phyloP scores from a whole-genome alignment of 2,888 invertebrate genomes.

The Alcis repandata region DNA sequence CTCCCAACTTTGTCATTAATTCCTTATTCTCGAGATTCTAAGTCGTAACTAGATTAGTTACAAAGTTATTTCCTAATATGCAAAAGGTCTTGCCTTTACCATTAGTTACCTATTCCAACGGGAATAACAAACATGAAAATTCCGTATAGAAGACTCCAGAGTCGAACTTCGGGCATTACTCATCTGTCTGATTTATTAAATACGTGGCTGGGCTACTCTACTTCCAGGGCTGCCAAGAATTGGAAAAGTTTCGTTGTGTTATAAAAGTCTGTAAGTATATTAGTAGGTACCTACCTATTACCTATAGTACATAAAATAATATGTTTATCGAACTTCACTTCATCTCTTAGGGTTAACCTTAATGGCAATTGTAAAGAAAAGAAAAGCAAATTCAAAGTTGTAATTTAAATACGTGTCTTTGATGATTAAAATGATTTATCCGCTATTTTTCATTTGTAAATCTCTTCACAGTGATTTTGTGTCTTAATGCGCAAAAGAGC shows the following conservation, averaged over 20 bases:
- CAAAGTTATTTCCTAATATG: slow-evolving; percentile 27
- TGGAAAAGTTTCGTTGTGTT: not conserved
- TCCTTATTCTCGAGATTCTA: not conserved
- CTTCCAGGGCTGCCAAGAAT: slow-evolving; percentile 17
- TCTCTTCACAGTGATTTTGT: no score
- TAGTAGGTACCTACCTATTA: no score
- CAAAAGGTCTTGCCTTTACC: slow-evolving; percentile 15
- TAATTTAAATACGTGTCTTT: no score
- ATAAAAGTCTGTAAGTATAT: no score
- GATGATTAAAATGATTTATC: no score
- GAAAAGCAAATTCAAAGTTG: no score
- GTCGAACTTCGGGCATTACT: slow-evolving; percentile 44
- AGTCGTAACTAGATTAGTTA: slow-evolving; percentile 6
- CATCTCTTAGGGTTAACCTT: no score
- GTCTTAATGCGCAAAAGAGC: no score
- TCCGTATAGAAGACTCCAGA: slow-evolving; percentile 26
- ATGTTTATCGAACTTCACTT: no score
- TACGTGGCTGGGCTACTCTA: slow-evolving; percentile 37
- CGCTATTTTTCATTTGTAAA: no score
- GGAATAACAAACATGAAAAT: slow-evolving; percentile 40
- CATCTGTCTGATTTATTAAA: slow-evolving; percentile 53
- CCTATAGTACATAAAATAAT: no score
- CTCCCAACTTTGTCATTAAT: not conserved
- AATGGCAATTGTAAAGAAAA: no score
- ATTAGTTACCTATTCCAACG: slow-evolving; percentile 21